Percentiles rank a stretch among this genome's conserved stretches.
These are phyloP conservation scores for Pseudochirops cupreus DNA, from an alignment of 2,797 vertebrate genomes.

Conservation along the genomic window DNA sequence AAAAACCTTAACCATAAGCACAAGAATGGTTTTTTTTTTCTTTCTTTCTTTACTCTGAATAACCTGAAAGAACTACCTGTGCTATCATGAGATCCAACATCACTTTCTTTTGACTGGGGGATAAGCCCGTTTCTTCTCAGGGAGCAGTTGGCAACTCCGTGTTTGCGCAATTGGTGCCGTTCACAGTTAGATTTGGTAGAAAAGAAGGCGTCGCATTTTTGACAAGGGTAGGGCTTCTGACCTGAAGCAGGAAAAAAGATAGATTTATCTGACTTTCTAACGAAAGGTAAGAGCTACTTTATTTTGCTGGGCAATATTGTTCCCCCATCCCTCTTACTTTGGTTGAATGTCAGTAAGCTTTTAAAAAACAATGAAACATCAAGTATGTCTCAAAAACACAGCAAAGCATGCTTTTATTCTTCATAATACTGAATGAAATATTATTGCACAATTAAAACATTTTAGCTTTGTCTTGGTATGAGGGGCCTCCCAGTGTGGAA, in stretches of 20 bases:
- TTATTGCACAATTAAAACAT: slow-evolving; percentile 47
- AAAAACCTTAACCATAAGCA: neutral
- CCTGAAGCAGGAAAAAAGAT: slow-evolving; percentile 84
- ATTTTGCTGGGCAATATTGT: slow-evolving; percentile 30
- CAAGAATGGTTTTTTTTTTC: fast-evolving
- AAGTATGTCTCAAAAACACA: neutral
- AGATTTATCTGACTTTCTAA: slow-evolving; percentile 75
- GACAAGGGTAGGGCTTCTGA: slow-evolving; percentile 93
- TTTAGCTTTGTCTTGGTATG: neutral
- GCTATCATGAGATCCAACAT: slow-evolving; percentile 88
- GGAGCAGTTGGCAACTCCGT: slow-evolving; percentile 88
- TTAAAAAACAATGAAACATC: neutral
- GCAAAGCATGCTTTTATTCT: slow-evolving; percentile 35
- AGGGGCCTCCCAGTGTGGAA: neutral
- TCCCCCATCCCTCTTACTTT: slow-evolving; percentile 39
- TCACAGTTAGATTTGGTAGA: slow-evolving; percentile 95
- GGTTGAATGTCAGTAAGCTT: slow-evolving; percentile 57
- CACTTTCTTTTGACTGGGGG: slow-evolving; percentile 85
- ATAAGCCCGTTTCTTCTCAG: slow-evolving; percentile 89
- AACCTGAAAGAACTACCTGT: slow-evolving; percentile 83
- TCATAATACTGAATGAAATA: slow-evolving; percentile 29
- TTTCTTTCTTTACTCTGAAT: slow-evolving; percentile 43
- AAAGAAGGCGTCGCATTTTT: slow-evolving; percentile 91
- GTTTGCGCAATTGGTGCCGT: slow-evolving; percentile 94
- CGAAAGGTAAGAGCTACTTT: slow-evolving; percentile 59